phyloP scores from a whole-genome alignment of 2,888 invertebrate species.

The Drosophila pseudotalamancana region DNA sequence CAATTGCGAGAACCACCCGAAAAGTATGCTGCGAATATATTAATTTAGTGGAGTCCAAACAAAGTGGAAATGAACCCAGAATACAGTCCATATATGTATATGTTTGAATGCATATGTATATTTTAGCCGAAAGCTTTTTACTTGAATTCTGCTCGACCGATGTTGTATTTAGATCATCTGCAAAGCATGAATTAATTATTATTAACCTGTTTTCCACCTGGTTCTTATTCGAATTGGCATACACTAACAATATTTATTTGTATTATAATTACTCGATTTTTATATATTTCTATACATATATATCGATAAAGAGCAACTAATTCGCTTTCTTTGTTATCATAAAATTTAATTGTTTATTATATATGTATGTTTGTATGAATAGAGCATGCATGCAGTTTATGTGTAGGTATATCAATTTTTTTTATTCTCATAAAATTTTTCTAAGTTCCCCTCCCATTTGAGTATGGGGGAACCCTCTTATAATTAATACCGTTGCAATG shows the following conservation, averaged over 20 bases:
- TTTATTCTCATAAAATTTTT: conserved; percentile 40
- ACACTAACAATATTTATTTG: conserved; percentile 29
- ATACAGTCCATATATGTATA: neutral
- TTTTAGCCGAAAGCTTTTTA: neutral
- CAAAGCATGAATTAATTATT: conserved; percentile 5
- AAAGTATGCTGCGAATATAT: conserved; percentile 1
- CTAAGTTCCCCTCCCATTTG: conserved; percentile 16
- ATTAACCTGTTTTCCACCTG: neutral
- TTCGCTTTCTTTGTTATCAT: conserved; percentile 15
- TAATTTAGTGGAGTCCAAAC: neutral
- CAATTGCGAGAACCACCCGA: neutral
- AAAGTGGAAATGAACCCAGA: neutral
- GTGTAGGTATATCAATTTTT: conserved; percentile 4
- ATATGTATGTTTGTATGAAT: conserved; percentile 7
- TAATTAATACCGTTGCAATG: conserved; percentile 2
- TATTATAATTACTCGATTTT: conserved; percentile 12
- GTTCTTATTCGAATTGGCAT: conserved; percentile 24
- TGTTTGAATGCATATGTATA: neutral
- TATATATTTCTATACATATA: conserved; percentile 1
- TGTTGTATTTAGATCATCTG: neutral
- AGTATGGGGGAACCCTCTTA: conserved; percentile 3
- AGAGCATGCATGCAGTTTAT: neutral
- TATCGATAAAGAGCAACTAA: neutral
- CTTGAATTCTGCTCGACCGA: neutral
- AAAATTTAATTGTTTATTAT: neutral